phyloP scores from a whole-genome alignment of 2,797 vertebrate genomes.

The Enteromius unitaeniatus region DNA sequence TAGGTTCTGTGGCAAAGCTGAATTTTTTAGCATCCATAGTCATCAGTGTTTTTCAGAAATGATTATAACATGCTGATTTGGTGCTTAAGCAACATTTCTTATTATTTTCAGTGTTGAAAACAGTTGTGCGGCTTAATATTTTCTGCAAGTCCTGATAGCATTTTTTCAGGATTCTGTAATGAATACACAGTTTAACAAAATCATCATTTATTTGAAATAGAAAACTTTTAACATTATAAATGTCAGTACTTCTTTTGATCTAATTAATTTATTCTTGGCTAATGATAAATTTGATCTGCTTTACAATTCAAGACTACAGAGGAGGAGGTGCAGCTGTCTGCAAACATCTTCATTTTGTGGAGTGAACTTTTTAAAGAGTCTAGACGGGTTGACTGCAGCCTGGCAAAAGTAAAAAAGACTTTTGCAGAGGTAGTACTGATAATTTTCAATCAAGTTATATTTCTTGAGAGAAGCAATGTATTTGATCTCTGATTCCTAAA shows the following conservation, averaged over 20 bases:
- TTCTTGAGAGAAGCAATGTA: no score
- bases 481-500: neutral
- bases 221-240: neutral
- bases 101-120: neutral
- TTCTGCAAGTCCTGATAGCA: neutral
- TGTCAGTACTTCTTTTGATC: neutral
- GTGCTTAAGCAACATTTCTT: neutral
- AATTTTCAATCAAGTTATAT: neutral
- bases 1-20: neutral
- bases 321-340: conserved; percentile 78
- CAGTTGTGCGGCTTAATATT: neutral
- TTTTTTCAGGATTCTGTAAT: neutral
- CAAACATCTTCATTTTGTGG: conserved; percentile 80
- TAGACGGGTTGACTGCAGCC: conserved; percentile 76
- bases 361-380: conserved; percentile 81
- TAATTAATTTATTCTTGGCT: neutral
- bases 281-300: neutral
- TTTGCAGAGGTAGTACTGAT: conserved; percentile 83
- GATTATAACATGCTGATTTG: neutral
- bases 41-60: neutral
- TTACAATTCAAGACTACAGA: conserved; percentile 74
- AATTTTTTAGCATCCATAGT: neutral
- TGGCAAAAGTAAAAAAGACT: conserved; percentile 84
- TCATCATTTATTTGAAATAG: neutral
- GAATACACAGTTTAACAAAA: neutral